Evolutionary conservation across 2,113 vertebrate genomes (phyloP), one percentile per base, ranked within the genome.

Genomic region (Chrysemys picta): DNA sequence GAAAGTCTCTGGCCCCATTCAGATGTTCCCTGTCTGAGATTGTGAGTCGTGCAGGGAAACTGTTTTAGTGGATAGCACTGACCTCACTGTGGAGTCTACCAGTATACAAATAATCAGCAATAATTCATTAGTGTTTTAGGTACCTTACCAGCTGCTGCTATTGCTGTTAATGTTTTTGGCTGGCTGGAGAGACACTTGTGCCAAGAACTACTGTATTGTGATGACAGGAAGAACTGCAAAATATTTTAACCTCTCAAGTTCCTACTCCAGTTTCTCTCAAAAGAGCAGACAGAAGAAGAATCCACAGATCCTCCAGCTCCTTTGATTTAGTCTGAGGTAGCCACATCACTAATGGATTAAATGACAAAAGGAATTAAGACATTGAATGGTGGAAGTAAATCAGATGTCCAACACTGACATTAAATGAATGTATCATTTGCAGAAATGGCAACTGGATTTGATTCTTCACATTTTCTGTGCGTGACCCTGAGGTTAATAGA

Each of bases 101-200:
- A 69, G 8, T n/a, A n/a, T 69, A 69, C 35, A 69, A n/a, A 69
- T 69, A 21, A 69, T n/a, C 35, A 69, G 16, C 21, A 16, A 65
- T 65, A 69, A 69, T n/a, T 69, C 7, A 69, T 69, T 69, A 69
- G 65, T n/a, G n/a, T 94, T 94, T 94, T 92, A 95, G 29, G 38
- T 94, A 65, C 83, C 12, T 45, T 83, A 65, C 10, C 54, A 93
- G 62, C 14, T 82, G 21, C 25, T 91, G 56, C 19, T 78, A 4
- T 35, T 82, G 27, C 47, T 94, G 76, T 87, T 69, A 82, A 72
- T 31, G 78, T 54, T 85, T 8, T 31, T 88, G 62, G 11, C 8
- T 80, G 42, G 62, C 1, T 2, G 84, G 47, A 94, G 29, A 69
- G 87, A 35, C 16, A 57, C 65, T 87, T 87, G 21, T 81, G 38